A percentile compares a stretch with the other conserved stretches of the same genome.
Conservation (phyloP, 1,140 invertebrate species). For the Halesus radiatus region DNA sequence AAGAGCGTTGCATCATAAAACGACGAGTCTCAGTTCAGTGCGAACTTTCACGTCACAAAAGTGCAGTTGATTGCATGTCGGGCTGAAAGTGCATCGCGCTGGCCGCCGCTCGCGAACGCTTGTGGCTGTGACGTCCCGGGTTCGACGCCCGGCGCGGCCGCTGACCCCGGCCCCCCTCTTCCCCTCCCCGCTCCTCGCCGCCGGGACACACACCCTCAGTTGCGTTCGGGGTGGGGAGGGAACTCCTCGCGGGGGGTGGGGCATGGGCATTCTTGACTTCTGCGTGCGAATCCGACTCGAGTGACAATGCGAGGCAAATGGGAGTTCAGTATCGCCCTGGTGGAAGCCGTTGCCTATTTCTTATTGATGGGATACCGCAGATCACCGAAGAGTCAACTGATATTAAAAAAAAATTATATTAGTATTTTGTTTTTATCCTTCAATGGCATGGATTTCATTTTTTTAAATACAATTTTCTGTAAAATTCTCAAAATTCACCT, state of each 20-base stretch:
- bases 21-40: background rate
- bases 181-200: background rate
- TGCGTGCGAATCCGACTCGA: background rate
- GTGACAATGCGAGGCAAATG: background rate
- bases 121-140: background rate
- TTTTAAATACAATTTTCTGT: too few species aligned
- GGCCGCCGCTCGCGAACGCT: background rate
- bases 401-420: too few species aligned
- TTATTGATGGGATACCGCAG: too few species aligned
- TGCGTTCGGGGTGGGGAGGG: background rate
- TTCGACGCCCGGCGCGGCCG: slow-evolving; percentile 22
- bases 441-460: too few species aligned
- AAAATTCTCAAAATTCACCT: too few species aligned
- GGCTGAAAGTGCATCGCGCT: background rate
- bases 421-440: too few species aligned
- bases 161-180: slow-evolving; percentile 1
- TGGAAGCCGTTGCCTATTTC: background rate
- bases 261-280: background rate
- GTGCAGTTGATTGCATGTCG: too few species aligned
- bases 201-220: background rate
- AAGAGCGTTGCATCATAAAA: background rate
- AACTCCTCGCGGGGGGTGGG: background rate
- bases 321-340: background rate
- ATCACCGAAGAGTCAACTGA: too few species aligned
- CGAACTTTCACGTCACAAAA: background rate